Base-by-base conservation (phyloP, 2,797 vertebrate species). In the Amblyopsis hoosieri region DNA sequence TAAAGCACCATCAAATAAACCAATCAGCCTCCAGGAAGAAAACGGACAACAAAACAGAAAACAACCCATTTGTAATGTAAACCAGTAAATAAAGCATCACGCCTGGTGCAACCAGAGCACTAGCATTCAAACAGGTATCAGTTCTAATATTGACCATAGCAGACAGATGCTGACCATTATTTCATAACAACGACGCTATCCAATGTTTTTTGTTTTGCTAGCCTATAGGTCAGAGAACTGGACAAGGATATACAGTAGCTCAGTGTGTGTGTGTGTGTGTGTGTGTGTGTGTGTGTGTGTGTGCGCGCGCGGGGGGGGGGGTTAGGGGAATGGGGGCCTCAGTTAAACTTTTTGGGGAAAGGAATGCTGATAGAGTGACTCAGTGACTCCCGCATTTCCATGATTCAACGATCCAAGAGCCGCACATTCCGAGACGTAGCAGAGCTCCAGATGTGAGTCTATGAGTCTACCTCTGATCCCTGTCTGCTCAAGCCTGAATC, bases 371-470 rank as follows among this genome's bases (percentile, higher is more conserved):
- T 31, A 53, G 49, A 47, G 29, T 79, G 70, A 78, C 64, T 79
- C 73, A 77, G 17, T 64, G 59, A 67, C 46, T 72, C 49, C 50
- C 42, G 19, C 51, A 33, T 69, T 73, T 66, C 66, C 42, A 51
- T 68, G 75, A 70, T 64, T 78, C 76, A 75, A 48, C 57, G 59
- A 68, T 71, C 54, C 37, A 61, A 62, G 60, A 54, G 62, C 60
- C 57, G 52, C 53, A 47, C 55, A 63, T 75, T 60, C 60, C 33
- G 14, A 64, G 45, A 59, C 19, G 12, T 45, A 69, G 56, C 53
- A 65, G 47, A 67, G 56, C 31, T 71, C 67, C 75, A 78, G 76
- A 82, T 76, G 81, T 74, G 72, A 65, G 57, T 31, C 42, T 53
- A 47, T 60, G 64, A 23, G 23, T 37, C 14, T 62, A 33, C 59